A percentile compares a stretch with the other conserved stretches of the same genome.
These are phyloP conservation scores for Netelia inedita DNA, from an alignment of 2,888 invertebrate species.

Conservation along the genomic window DNA sequence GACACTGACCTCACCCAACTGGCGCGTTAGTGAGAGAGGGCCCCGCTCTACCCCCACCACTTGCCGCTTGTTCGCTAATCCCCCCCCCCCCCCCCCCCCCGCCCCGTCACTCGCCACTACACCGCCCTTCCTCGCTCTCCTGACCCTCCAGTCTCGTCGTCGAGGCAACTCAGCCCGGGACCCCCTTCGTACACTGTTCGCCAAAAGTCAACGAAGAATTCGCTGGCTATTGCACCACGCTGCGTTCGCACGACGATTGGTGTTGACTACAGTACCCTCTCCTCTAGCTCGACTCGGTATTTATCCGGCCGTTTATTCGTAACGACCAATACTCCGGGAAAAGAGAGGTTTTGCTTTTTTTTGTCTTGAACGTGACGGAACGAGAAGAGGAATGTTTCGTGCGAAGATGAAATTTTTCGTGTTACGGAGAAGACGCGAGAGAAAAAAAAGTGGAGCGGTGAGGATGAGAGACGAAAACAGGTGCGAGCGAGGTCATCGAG, in stretches of 20 bases:
- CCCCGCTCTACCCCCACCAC: slow-evolving; percentile 39
- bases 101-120: slow-evolving; percentile 52
- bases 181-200: slow-evolving; percentile 81
- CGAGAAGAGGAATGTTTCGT: slow-evolving; percentile 5
- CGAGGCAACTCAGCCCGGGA: slow-evolving; percentile 57
- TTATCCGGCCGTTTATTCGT: neutral
- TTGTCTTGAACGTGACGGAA: neutral
- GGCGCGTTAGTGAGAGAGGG: slow-evolving; percentile 74
- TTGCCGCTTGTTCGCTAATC: slow-evolving; percentile 20
- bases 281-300: slow-evolving; percentile 44
- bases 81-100: slow-evolving; percentile 57
- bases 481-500: slow-evolving; percentile 65
- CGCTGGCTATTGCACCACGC: slow-evolving; percentile 69
- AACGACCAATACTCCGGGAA: neutral
- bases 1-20: slow-evolving; percentile 85
- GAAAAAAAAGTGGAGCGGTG: slow-evolving; percentile 14
- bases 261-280: slow-evolving; percentile 71
- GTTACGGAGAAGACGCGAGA: neutral
- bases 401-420: slow-evolving; percentile 6
- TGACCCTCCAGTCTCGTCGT: slow-evolving; percentile 53
- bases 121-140: slow-evolving; percentile 54
- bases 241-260: slow-evolving; percentile 63
- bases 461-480: slow-evolving; percentile 68
- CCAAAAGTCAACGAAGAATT: slow-evolving; percentile 83
- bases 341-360: slow-evolving; percentile 3